A percentile compares a stretch with the other conserved stretches of the same genome.
Evolutionary conservation across 92 coral and sea anemone species (phyloP).

Genomic region (Paramuricea clavata): DNA sequence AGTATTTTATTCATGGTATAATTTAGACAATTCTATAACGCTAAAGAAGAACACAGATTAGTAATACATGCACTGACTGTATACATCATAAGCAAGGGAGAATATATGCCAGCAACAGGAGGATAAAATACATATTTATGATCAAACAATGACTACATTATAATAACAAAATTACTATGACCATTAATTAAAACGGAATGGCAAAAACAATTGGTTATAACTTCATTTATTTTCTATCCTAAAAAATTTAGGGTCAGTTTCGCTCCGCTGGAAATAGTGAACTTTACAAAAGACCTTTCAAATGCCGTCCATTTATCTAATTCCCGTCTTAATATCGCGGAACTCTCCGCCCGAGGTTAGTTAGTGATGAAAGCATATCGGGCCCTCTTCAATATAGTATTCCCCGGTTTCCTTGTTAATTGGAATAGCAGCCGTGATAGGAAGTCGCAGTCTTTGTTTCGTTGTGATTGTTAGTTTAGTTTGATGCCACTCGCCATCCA

Average conservation of each 20-base stretch:
- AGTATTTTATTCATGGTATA: slow-evolving; percentile 50
- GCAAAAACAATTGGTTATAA: slow-evolving; percentile 51
- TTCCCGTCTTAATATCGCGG: slow-evolving; percentile 26
- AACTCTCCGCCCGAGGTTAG: not conserved
- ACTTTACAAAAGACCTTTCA: slow-evolving; percentile 39
- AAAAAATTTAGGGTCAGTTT: slow-evolving; percentile 34
- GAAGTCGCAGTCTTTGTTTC: slow-evolving; percentile 75
- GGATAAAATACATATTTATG: slow-evolving; percentile 14
- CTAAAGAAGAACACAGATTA: slow-evolving; percentile 10
- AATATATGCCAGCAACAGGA: slow-evolving; percentile 29
- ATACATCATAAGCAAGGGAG: slow-evolving; percentile 20
- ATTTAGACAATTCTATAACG: slow-evolving; percentile 46
- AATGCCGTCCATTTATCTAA: not conserved
- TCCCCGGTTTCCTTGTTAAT: slow-evolving; percentile 67
- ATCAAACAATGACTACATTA: slow-evolving; percentile 8
- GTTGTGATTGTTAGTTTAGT: slow-evolving; percentile 81
- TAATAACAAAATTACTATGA: slow-evolving; percentile 35
- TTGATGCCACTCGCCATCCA: slow-evolving; percentile 76
- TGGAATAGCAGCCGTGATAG: slow-evolving; percentile 80
- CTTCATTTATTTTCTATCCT: slow-evolving; percentile 55
- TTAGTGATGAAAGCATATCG: slow-evolving; percentile 78
- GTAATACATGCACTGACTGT: slow-evolving; percentile 26
- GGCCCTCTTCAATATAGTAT: slow-evolving; percentile 88
- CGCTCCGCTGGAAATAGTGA: slow-evolving; percentile 28
- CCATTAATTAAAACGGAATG: slow-evolving; percentile 43